Conservation (phyloP, 2,888 invertebrate genomes). For the Diaphora mendica region DNA sequence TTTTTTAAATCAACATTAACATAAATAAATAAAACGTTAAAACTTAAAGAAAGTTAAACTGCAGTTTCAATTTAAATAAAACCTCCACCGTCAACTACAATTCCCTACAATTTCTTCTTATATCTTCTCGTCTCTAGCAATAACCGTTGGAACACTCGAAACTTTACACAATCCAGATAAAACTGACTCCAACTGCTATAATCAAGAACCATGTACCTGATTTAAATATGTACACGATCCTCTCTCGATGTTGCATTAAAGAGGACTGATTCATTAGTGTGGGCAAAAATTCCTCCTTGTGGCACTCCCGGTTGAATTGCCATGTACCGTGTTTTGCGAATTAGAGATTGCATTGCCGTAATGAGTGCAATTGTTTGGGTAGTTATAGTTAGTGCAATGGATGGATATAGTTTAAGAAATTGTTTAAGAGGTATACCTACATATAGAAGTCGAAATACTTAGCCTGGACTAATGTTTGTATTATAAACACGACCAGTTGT, state of each 20-base stretch:
- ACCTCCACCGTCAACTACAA: neutral
- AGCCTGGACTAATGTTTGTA: too few species aligned
- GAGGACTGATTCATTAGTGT: conserved; percentile 69
- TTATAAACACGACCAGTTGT: too few species aligned
- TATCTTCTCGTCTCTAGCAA: conserved; percentile 39
- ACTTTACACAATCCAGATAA: conserved; percentile 57
- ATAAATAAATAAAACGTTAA: neutral
- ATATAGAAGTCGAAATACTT: neutral
- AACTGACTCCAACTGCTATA: conserved; percentile 57
- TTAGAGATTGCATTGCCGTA: conserved; percentile 55
- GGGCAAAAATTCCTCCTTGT: conserved; percentile 50
- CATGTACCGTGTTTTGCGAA: conserved; percentile 49
- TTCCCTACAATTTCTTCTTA: conserved; percentile 30
- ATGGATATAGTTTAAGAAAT: conserved; percentile 16
- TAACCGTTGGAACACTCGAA: conserved; percentile 51
- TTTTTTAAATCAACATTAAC: neutral
- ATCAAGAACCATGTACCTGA: conserved; percentile 71
- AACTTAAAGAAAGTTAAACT: neutral
- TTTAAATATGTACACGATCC: conserved; percentile 73
- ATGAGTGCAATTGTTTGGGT: conserved; percentile 50
- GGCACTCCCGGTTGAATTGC: conserved; percentile 38
- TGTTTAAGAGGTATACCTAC: neutral
- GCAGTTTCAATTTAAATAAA: neutral
- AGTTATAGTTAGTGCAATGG: conserved; percentile 23
- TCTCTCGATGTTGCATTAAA: conserved; percentile 53